Evolutionary conservation across 2,797 vertebrate genomes (phyloP).

Genomic region (Nyctalus aviator): DNA sequence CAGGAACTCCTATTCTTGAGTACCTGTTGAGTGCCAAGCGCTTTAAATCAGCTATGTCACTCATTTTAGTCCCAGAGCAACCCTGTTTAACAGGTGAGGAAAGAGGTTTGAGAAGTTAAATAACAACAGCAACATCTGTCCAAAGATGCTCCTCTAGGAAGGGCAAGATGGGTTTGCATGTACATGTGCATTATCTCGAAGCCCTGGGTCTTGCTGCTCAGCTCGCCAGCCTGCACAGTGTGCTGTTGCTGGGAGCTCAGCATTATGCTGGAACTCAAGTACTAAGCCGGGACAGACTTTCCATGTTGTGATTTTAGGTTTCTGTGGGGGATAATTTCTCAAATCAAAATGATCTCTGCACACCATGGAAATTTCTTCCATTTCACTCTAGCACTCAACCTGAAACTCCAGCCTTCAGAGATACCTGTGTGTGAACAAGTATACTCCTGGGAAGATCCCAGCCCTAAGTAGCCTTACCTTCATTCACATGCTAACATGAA

Average conservation of each 20-base stretch:
- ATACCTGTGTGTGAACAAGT: constrained; percentile 1
- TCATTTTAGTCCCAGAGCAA: constrained; percentile 19
- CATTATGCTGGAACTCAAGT: background rate
- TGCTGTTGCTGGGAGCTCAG: background rate
- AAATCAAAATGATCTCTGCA: constrained; percentile 27
- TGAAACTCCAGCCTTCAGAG: constrained; percentile 53
- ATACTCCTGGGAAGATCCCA: background rate
- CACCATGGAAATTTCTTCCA: background rate
- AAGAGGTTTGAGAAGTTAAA: background rate
- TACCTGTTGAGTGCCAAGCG: background rate
- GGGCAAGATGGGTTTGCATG: background rate
- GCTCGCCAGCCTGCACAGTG: background rate
- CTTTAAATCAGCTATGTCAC: background rate
- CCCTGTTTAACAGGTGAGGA: background rate
- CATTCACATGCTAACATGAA: background rate
- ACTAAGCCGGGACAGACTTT: background rate
- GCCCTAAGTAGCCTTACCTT: background rate
- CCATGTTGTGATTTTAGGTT: background rate
- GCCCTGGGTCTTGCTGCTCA: background rate
- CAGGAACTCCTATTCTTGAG: background rate
- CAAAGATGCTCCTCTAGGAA: background rate
- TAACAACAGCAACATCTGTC: background rate
- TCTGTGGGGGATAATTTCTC: background rate
- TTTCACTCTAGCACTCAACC: background rate
- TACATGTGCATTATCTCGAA: background rate